Evolutionary conservation across 1,140 invertebrate genomes (phyloP).

Genomic region (Listronotus oregonensis): DNA sequence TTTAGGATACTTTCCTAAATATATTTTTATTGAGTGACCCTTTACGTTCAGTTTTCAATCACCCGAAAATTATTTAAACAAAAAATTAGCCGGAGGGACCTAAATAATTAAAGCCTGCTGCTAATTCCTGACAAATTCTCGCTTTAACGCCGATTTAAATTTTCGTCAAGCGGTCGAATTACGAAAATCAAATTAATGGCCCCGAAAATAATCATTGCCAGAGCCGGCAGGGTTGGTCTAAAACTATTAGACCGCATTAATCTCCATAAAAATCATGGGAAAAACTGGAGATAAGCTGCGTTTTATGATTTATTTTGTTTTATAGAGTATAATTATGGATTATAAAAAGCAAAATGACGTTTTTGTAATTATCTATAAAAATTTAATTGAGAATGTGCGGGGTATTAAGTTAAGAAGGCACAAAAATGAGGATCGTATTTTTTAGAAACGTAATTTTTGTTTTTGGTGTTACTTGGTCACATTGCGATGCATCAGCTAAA

Average conservation of each 20-base stretch:
- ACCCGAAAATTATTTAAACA: neutral
- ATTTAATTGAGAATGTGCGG: no score
- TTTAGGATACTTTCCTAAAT: no score
- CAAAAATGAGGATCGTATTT: no score
- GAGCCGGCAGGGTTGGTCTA: slow-evolving; percentile 4
- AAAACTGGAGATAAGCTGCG: neutral
- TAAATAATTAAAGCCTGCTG: neutral
- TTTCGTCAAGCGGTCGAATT: slow-evolving; percentile 20
- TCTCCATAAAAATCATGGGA: slow-evolving; percentile 9
- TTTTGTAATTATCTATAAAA: neutral
- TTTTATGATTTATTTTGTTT: slow-evolving; percentile 17
- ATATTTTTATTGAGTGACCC: no score
- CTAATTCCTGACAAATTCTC: slow-evolving; percentile 4
- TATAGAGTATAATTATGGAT: slow-evolving; percentile 1
- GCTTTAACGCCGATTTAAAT: slow-evolving; percentile 13
- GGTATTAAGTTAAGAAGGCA: no score
- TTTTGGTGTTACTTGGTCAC: no score
- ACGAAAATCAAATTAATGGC: slow-evolving; percentile 22
- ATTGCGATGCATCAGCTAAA: no score
- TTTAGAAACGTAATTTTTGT: no score
- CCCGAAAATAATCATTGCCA: slow-evolving; percentile 18
- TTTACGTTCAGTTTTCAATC: no score
- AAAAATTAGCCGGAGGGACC: neutral
- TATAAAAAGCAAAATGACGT: neutral
- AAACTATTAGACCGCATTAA: neutral